A percentile compares a stretch with the other conserved stretches of the same genome.
Evolutionary conservation across 1,140 invertebrate species (phyloP).

Genomic region (Trypoxylus dichotomus): DNA sequence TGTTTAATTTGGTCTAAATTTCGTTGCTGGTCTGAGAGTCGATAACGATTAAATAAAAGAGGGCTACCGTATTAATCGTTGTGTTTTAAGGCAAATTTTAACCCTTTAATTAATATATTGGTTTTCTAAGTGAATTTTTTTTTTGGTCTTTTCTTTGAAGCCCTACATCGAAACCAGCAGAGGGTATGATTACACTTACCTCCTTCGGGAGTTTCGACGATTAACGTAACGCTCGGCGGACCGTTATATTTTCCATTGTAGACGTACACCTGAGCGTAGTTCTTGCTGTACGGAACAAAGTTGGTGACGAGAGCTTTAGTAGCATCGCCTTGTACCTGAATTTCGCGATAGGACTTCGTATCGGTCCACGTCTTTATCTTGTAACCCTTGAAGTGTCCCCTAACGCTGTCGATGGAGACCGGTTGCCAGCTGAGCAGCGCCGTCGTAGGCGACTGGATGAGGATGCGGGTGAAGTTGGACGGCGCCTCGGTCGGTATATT

Average conservation of each 20-base stretch:
- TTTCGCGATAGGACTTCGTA: slow-evolving; percentile 67
- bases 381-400: slow-evolving; percentile 93
- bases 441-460: slow-evolving; percentile 72
- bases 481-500: slow-evolving; percentile 82
- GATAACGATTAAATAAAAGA: no score
- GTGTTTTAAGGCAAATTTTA: no score
- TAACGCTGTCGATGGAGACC: slow-evolving; percentile 73
- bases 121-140: no score
- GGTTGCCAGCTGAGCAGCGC: slow-evolving; percentile 84
- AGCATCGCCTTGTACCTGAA: slow-evolving; percentile 73
- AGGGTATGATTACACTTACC: slow-evolving; percentile 51
- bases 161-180: background rate
- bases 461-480: slow-evolving; percentile 78
- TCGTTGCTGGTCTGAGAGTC: no score
- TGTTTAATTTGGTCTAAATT: no score
- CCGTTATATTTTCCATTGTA: slow-evolving; percentile 92
- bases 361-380: slow-evolving; percentile 95
- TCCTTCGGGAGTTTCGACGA: slow-evolving; percentile 90
- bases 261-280: slow-evolving; percentile 86
- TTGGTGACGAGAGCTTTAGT: slow-evolving; percentile 77
- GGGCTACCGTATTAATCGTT: no score
- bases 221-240: slow-evolving; percentile 80
- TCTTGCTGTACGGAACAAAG: slow-evolving; percentile 87
- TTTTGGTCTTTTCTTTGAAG: no score
- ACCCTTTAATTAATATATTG: no score